A percentile compares a stretch with the other conserved stretches of the same genome.
Conservation (phyloP, 2,113 vertebrate genomes). For the Myotis brandtii region DNA sequence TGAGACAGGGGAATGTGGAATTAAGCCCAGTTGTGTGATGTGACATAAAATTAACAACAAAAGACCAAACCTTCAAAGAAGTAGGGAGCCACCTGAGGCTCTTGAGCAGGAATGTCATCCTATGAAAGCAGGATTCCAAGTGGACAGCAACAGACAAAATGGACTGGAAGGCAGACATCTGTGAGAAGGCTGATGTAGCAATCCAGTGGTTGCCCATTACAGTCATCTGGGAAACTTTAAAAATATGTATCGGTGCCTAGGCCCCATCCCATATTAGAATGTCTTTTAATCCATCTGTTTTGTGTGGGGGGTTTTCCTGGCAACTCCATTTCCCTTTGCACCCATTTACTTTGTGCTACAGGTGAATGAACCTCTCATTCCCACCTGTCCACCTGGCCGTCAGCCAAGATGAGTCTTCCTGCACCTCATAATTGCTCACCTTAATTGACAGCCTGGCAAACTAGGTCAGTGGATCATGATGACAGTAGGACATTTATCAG, state of each 20-base stretch:
- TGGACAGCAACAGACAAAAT: background rate
- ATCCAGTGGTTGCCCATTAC: background rate
- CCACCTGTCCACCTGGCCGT: constrained; percentile 52
- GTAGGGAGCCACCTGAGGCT: background rate
- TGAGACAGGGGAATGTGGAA: background rate
- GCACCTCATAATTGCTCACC: background rate
- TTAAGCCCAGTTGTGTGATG: background rate
- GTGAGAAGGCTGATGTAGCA: background rate
- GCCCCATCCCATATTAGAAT: background rate
- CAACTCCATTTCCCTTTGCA: constrained; percentile 10
- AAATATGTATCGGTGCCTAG: background rate
- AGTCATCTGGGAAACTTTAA: background rate
- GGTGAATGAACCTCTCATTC: background rate
- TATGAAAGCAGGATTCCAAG: background rate
- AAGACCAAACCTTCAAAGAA: no score
- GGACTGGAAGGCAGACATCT: background rate
- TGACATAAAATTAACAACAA: no score
- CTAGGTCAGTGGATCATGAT: background rate
- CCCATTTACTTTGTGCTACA: constrained; percentile 28
- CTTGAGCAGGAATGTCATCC: background rate
- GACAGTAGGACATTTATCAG: background rate
- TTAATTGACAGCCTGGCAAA: background rate
- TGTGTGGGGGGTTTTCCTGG: background rate
- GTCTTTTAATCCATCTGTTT: constrained; percentile 35
- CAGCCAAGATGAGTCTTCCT: constrained; percentile 50